Percentiles rank a stretch among this genome's conserved stretches.
Conservation (phyloP, 2,888 invertebrate genomes). For the Hemicrepidius hirtus region DNA sequence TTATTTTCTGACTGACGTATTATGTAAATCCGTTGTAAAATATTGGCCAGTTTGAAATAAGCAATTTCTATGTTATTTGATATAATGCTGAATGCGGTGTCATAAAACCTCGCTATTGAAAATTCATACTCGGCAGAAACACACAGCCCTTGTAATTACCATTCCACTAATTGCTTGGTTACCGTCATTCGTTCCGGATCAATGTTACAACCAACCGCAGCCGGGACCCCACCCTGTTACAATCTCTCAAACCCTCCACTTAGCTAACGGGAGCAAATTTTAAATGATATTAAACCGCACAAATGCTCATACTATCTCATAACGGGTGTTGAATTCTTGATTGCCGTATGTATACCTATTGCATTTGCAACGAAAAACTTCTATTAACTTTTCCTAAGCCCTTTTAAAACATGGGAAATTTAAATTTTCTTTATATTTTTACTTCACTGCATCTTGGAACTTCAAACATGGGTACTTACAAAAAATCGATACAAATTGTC, state of each 20-base stretch:
- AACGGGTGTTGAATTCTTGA: background rate
- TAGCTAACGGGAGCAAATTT: conserved; percentile 53
- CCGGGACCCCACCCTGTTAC: conserved; percentile 56
- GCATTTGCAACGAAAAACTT: too few relatives aligned
- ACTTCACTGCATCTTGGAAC: too few relatives aligned
- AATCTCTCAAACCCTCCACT: conserved; percentile 51
- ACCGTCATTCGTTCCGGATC: conserved; percentile 58
- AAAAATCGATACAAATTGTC: too few relatives aligned
- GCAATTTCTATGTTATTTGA: conserved; percentile 37
- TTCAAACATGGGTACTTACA: too few relatives aligned
- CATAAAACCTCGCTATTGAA: conserved; percentile 53
- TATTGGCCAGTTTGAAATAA: background rate
- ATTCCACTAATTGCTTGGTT: conserved; percentile 61
- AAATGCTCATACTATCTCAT: conserved; percentile 34
- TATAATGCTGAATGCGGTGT: conserved; percentile 50
- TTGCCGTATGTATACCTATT: background rate
- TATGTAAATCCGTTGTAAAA: too few relatives aligned
- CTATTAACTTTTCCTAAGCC: too few relatives aligned
- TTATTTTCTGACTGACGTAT: too few relatives aligned
- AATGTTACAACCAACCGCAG: conserved; percentile 57
- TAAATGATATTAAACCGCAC: conserved; percentile 53
- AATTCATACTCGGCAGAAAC: conserved; percentile 53
- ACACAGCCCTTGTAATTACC: conserved; percentile 57
- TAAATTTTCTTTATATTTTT: too few relatives aligned
- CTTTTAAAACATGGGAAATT: too few relatives aligned